Percentiles rank a stretch among this genome's conserved stretches.
Evolutionary conservation across 1,140 invertebrate species (phyloP).

Genomic region (Nasonia vitripennis): DNA sequence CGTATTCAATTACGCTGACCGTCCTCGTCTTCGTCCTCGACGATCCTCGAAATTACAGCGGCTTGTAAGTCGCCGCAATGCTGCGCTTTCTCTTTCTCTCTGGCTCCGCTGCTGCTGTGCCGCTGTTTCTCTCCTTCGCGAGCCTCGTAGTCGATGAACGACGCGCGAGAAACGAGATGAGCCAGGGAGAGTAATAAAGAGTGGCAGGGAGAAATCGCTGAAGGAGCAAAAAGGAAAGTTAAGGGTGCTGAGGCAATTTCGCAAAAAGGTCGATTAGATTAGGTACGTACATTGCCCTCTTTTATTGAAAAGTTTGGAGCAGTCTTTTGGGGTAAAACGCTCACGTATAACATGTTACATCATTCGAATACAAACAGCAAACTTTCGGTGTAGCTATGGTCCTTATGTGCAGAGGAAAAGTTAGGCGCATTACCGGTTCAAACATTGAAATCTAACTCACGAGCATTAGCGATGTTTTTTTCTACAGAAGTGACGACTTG

Average conservation of each 20-base stretch:
- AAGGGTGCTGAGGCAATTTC: background rate
- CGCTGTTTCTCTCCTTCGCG: background rate
- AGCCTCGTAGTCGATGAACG: conserved; percentile 27
- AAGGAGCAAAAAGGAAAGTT: background rate
- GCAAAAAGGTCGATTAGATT: background rate
- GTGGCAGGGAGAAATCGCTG: conserved; percentile 15
- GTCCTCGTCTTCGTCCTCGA: conserved; percentile 33
- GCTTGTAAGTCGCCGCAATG: conserved; percentile 45
- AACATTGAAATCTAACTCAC: too few species aligned
- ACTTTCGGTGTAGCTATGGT: too few species aligned
- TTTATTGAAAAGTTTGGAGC: background rate
- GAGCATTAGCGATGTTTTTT: too few species aligned
- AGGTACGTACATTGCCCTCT: background rate
- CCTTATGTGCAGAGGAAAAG: too few species aligned
- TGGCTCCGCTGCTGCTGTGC: background rate
- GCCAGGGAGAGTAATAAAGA: background rate
- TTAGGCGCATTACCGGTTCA: too few species aligned
- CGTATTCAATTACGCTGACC: conserved; percentile 67
- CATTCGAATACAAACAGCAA: too few species aligned
- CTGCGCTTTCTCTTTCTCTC: background rate
- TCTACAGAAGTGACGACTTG: too few species aligned
- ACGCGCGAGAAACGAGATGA: conserved; percentile 35
- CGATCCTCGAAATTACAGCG: conserved; percentile 58
- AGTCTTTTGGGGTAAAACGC: too few species aligned
- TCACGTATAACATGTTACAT: too few species aligned